These are phyloP conservation scores for Allolobophora icterica DNA, from an alignment of 2,888 invertebrate species.

Conservation along the genomic window DNA sequence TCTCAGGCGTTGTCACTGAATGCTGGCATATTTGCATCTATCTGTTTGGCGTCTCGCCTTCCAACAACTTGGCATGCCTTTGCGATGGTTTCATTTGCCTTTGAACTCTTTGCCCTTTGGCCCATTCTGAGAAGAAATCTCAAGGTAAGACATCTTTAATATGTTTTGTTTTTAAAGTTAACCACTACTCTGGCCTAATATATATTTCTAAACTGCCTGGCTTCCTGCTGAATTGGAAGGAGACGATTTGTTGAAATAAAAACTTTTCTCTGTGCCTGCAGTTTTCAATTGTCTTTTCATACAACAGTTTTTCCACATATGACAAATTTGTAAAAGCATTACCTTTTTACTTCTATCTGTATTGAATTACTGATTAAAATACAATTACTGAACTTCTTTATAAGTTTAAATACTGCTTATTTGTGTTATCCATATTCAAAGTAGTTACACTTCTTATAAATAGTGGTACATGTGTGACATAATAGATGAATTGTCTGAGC, in stretches of 20 bases:
- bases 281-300: not conserved
- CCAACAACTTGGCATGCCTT: slow-evolving; percentile 81
- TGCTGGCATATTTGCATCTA: slow-evolving; percentile 91
- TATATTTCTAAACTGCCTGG: not conserved
- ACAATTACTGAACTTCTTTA: too few relatives aligned
- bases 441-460: not conserved
- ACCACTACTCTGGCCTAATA: not conserved
- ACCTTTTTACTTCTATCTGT: too few relatives aligned
- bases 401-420: not conserved
- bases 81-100: slow-evolving; percentile 84
- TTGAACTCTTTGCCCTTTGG: slow-evolving; percentile 85
- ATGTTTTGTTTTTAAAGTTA: not conserved
- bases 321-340: not conserved
- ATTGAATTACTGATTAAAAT: too few relatives aligned
- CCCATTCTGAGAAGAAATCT: slow-evolving; percentile 77
- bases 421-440: not conserved
- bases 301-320: not conserved
- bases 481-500: too few relatives aligned
- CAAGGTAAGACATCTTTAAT: slow-evolving; percentile 66
- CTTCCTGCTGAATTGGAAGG: not conserved
- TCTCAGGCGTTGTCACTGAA: slow-evolving; percentile 90
- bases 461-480: too few relatives aligned
- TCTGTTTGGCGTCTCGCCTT: slow-evolving; percentile 90
- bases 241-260: not conserved
- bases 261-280: not conserved